Percentiles rank a stretch among this genome's conserved stretches.
Conservation (phyloP, 2,888 invertebrate species). For the Serripes groenlandicus region DNA sequence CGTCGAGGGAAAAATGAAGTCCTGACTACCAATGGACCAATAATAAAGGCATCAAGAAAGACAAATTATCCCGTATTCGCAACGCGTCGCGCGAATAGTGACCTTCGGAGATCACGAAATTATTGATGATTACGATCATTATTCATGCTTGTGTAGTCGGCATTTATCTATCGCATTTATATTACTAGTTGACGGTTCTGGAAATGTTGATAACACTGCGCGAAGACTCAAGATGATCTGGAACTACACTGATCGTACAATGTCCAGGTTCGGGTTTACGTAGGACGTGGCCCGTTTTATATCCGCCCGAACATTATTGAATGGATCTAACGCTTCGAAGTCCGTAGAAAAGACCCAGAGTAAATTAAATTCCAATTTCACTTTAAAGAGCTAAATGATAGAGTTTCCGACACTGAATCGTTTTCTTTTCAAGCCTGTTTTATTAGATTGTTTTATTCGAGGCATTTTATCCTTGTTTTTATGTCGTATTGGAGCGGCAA, state of each 20-base stretch:
- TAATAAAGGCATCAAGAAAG: slow-evolving; percentile 64
- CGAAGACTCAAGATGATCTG: no score
- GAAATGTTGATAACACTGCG: no score
- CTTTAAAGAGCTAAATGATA: slow-evolving; percentile 55
- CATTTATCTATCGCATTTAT: no score
- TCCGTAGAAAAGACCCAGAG: slow-evolving; percentile 38
- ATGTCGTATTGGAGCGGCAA: slow-evolving; percentile 12
- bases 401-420: slow-evolving; percentile 33
- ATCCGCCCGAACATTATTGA: slow-evolving; percentile 59
- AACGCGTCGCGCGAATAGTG: no score
- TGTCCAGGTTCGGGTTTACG: no score
- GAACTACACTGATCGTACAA: no score
- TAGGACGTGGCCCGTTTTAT: no score
- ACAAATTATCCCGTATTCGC: slow-evolving; percentile 63
- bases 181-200: no score
- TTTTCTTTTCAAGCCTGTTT: slow-evolving; percentile 29
- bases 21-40: slow-evolving; percentile 37
- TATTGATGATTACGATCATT: no score
- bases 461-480: slow-evolving; percentile 32
- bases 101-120: no score
- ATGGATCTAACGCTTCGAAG: slow-evolving; percentile 9
- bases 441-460: slow-evolving; percentile 51
- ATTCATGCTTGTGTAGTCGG: no score
- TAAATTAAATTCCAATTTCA: slow-evolving; percentile 69
- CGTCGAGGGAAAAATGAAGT: slow-evolving; percentile 37